phyloP scores from a whole-genome alignment of 2,113 vertebrate species.

The Chiloscyllium plagiosum region DNA sequence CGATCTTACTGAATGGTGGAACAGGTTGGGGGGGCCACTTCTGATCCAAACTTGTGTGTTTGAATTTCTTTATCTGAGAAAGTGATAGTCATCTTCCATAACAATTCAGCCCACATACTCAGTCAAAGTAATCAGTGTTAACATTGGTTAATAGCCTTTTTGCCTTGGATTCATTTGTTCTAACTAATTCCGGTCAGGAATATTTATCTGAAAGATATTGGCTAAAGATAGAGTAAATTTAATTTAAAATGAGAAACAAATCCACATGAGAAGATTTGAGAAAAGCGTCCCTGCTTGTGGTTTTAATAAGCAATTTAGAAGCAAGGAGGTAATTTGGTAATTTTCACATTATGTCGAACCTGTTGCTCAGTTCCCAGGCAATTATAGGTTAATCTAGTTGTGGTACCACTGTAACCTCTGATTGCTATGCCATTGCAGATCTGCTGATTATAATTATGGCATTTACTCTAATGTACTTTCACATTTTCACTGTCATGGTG shows the following conservation, averaged over 20 bases:
- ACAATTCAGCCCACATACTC: not conserved
- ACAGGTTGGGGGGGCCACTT: too few relatives aligned
- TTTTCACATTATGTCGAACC: not conserved
- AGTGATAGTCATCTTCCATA: not conserved
- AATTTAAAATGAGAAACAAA: not conserved
- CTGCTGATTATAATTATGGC: conserved; percentile 7
- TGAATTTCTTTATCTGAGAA: not conserved
- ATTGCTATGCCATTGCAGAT: conserved; percentile 22
- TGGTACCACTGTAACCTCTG: not conserved
- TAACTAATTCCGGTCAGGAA: not conserved
- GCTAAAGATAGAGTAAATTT: not conserved
- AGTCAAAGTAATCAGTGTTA: not conserved
- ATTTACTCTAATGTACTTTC: not conserved
- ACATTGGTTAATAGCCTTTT: not conserved
- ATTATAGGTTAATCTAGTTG: not conserved
- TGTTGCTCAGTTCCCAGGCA: not conserved
- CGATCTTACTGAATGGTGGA: too few relatives aligned
- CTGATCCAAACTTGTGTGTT: too few relatives aligned
- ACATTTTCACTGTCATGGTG: not conserved
- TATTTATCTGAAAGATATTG: not conserved
- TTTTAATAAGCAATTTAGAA: not conserved
- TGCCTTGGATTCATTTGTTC: not conserved
- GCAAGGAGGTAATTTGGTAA: not conserved
- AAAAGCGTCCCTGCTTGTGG: not conserved
- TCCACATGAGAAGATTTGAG: not conserved